Base-by-base conservation (phyloP, 2,888 invertebrate species). In the Dichetophora obliterata region DNA sequence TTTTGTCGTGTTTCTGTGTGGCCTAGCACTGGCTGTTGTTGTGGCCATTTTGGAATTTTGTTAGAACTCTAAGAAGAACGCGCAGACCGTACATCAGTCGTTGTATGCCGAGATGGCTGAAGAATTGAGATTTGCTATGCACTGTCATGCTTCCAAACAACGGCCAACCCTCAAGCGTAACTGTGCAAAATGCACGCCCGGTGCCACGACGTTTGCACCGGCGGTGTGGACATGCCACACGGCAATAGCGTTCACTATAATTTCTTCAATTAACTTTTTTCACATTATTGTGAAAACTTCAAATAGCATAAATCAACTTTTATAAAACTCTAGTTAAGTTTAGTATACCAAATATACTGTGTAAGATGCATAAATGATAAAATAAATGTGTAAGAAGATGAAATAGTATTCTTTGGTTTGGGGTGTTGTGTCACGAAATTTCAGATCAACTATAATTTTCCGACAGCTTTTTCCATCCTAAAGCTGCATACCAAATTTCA, bases 21-120 rank as follows among this genome's bases (percentile, higher is more conserved):
- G 98, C 0, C 90, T 99, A 68, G 96, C 96, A 0, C 87, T 98
- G 37, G 97, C 98, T 0, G 95, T 98, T 78, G 91, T 98, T 74
- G 96, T 98, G 4, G 98, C 98, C 9, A 95, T 98, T 78, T 90
- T 97, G 83, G 98, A 98, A 87, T 98, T 98, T 88, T 96, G 96
- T 84, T 97, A 96, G 95, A 96, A 97, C 88, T 96, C 96, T 0
- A 95, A 94, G 89, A 96, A 95, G 88, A 95, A 95, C 85, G 93
- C 95, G 0, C 94, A 94, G 86, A 94, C 95, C 19, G 95, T 95
- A 79, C 89, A 92, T 88, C 95, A 97, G 91, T 96, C 97, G 0
- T 90, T 98, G 72, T 98, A 98, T 89, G 95, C 96, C 59, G 98
- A 98, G 90, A 97, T 98, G 96, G 96, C 93, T 1, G 94, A 97